Base-by-base conservation (phyloP, 2,888 invertebrate genomes). In the Scaptomyza tumidula region DNA sequence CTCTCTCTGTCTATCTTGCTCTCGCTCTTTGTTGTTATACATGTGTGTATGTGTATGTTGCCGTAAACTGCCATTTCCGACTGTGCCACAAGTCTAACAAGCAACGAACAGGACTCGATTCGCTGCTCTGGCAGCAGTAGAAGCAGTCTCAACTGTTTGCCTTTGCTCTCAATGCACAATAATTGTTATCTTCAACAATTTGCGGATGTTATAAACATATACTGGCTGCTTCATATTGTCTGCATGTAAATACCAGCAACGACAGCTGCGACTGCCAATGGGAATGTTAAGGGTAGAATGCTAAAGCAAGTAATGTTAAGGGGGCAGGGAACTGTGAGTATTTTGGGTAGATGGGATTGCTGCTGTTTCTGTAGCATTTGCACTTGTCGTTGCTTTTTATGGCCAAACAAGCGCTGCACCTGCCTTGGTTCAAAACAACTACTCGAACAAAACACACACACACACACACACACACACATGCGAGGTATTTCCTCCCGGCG, bases 121-220 rank as follows among this genome's bases (percentile, higher is more conserved):
- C 61, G 64, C 49, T 68, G 68, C 46, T 67, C 63, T 48, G 53
- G 62, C 61, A 58, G 48, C 58, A 60, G 71, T 39, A 41, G 16
- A 41, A 58, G 59, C 64, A 60, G 68, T 63, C 55, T 69, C 63
- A 58, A 61, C 60, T 76, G 59, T 77, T 76, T 77, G 71, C 73
- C 75, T 77, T 72, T 83, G 79, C 83, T 86, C 80, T 86, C 86
- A 83, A 75, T 85, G 82, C 84, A 85, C 86, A 84, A 85, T 85
- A 85, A 85, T 85, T 86, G 82, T 85, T 86, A 86, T 86, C 86
- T 86, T 86, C 83, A 86, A 86, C 85, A 86, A 86, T 86, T 86
- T 86, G 85, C 85, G 85, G 84, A 86, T 86, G 85, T 86, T 86
- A 86, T 86, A 86, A 85, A 86, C 86, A 85, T 86, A 85, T 83